A percentile compares a stretch with the other conserved stretches of the same genome.
Conservation (phyloP, 1,140 invertebrate species). For the Linepithema humile region DNA sequence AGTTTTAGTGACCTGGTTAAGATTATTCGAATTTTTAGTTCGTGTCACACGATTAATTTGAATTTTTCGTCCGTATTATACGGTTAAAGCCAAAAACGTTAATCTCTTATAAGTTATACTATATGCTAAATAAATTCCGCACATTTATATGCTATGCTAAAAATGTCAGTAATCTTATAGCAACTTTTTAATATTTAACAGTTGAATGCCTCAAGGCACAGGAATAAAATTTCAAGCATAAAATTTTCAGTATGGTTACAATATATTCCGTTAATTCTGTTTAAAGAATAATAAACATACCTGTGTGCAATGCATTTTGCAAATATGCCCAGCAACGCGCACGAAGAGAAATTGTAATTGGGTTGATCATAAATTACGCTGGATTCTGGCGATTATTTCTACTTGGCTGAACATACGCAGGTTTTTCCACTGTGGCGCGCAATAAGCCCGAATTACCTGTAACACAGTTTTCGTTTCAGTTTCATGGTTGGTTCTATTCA, state of each 20-base stretch:
- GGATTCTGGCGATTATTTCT: slow-evolving; percentile 48
- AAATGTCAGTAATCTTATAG: background rate
- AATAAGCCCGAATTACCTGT: slow-evolving; percentile 19
- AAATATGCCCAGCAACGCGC: slow-evolving; percentile 34
- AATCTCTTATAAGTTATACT: background rate
- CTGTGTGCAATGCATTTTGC: slow-evolving; percentile 31
- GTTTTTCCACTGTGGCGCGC: slow-evolving; percentile 28
- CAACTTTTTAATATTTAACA: background rate
- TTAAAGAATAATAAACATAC: slow-evolving; percentile 23
- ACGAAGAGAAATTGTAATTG: slow-evolving; percentile 28
- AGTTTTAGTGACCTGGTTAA: background rate
- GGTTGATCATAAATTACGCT: slow-evolving; percentile 44
- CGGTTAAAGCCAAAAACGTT: too few species aligned
- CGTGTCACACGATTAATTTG: too few species aligned
- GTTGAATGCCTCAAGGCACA: too few species aligned
- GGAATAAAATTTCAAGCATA: too few species aligned
- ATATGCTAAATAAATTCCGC: background rate
- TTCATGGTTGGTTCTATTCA: background rate
- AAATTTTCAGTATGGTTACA: background rate
- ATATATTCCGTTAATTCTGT: slow-evolving; percentile 11
- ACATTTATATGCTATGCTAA: background rate
- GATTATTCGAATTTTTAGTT: background rate
- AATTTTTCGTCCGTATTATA: too few species aligned
- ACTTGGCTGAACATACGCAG: slow-evolving; percentile 45
- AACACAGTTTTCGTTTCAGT: slow-evolving; percentile 20